Evolutionary conservation across 2,797 vertebrate species (phyloP).

Genomic region (Gallinago solitaria): DNA sequence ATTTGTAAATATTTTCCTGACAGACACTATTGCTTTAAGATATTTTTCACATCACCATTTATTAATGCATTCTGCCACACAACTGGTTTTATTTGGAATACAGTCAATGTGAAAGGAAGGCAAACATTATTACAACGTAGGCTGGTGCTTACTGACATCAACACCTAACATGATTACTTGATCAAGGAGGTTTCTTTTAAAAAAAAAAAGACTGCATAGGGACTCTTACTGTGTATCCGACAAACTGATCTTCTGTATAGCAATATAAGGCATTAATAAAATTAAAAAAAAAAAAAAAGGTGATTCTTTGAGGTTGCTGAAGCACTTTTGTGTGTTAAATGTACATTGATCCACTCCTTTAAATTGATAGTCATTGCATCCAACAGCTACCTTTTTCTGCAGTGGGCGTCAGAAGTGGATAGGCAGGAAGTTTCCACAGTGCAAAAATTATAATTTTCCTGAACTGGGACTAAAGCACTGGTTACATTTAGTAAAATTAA

Average conservation of each 20-base stretch:
- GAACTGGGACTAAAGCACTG: neutral
- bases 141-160: slow-evolving; percentile 66
- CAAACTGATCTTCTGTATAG: slow-evolving; percentile 65
- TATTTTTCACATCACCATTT: slow-evolving; percentile 46
- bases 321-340: slow-evolving; percentile 72
- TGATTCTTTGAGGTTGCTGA: slow-evolving; percentile 70
- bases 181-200: neutral
- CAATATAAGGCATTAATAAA: slow-evolving; percentile 79
- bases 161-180: slow-evolving; percentile 7
- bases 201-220: slow-evolving; percentile 52
- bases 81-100: slow-evolving; percentile 54
- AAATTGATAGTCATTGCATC: neutral
- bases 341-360: neutral
- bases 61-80: slow-evolving; percentile 36
- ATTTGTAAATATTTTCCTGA: slow-evolving; percentile 60
- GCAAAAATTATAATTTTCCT: neutral
- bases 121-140: slow-evolving; percentile 57
- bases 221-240: slow-evolving; percentile 46
- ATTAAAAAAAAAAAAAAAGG: slow-evolving; percentile 64
- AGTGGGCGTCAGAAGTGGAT: neutral
- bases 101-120: slow-evolving; percentile 67
- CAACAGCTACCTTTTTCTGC: neutral
- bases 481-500: too few species aligned
- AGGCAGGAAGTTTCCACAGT: neutral
- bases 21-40: slow-evolving; percentile 77